phyloP scores from a whole-genome alignment of 2,113 vertebrate species.

The Nesoenas mayeri region DNA sequence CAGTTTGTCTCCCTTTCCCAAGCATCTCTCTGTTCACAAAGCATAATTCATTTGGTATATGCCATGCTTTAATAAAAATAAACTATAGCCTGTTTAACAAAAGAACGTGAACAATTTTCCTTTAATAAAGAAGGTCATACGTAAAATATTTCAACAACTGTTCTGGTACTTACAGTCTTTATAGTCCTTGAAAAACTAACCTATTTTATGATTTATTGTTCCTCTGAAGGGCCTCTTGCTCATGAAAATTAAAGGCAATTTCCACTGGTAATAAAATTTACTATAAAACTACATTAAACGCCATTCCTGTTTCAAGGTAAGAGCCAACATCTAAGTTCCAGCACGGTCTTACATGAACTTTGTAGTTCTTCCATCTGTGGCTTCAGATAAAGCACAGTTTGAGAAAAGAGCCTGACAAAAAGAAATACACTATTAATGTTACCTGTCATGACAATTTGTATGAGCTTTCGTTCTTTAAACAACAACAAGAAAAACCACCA shows the following conservation, averaged over 20 bases:
- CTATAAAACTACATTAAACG: not conserved
- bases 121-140: not conserved
- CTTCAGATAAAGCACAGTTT: not conserved
- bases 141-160: not conserved
- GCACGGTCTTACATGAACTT: not conserved
- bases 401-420: not conserved
- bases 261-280: not conserved
- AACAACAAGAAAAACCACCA: not conserved
- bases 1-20: not conserved
- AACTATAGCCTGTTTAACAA: not conserved
- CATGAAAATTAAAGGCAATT: conserved; percentile 10
- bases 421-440: not conserved
- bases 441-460: not conserved
- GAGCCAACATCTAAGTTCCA: not conserved
- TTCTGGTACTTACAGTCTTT: not conserved
- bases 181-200: not conserved
- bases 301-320: not conserved
- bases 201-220: not conserved
- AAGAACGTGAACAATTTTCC: not conserved
- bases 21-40: not conserved
- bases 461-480: not conserved
- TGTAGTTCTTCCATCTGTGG: not conserved
- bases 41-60: not conserved
- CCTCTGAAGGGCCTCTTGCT: not conserved
- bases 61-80: not conserved